phyloP scores from a whole-genome alignment of 2,888 invertebrate genomes.

The Spodoptera picta region DNA sequence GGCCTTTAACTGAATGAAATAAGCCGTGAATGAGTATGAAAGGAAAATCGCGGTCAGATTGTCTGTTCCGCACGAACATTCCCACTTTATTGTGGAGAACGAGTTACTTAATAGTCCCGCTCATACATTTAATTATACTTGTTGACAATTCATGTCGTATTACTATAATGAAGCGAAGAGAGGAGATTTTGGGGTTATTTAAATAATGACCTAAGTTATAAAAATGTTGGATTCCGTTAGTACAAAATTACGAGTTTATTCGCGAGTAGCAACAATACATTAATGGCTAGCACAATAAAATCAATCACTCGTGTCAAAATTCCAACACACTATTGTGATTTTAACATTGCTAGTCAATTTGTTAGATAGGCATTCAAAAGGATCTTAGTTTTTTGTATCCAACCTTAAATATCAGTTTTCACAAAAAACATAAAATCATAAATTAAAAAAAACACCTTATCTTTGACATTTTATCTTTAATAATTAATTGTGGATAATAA shows the following conservation, averaged over 20 bases:
- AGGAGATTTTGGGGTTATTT: too few relatives aligned
- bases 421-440: constrained; percentile 4
- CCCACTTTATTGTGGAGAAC: constrained; percentile 35
- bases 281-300: constrained; percentile 5
- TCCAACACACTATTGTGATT: constrained; percentile 21
- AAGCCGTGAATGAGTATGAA: constrained; percentile 53
- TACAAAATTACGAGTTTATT: too few relatives aligned
- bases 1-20: constrained; percentile 47
- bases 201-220: too few relatives aligned
- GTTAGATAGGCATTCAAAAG: constrained; percentile 23
- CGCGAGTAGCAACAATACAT: not conserved
- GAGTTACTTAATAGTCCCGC: constrained; percentile 26
- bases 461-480: constrained; percentile 52
- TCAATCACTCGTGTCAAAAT: constrained; percentile 17
- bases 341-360: constrained; percentile 21
- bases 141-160: too few relatives aligned
- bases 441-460: constrained; percentile 32
- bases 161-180: too few relatives aligned
- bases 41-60: constrained; percentile 37
- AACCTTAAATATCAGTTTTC: constrained; percentile 17
- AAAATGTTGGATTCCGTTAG: too few relatives aligned
- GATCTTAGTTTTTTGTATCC: constrained; percentile 20
- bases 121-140: constrained; percentile 6
- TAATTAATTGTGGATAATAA: constrained; percentile 35
- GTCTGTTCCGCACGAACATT: constrained; percentile 46